Evolutionary conservation across 2,888 invertebrate species (phyloP).

Genomic region (Spodoptera picta): DNA sequence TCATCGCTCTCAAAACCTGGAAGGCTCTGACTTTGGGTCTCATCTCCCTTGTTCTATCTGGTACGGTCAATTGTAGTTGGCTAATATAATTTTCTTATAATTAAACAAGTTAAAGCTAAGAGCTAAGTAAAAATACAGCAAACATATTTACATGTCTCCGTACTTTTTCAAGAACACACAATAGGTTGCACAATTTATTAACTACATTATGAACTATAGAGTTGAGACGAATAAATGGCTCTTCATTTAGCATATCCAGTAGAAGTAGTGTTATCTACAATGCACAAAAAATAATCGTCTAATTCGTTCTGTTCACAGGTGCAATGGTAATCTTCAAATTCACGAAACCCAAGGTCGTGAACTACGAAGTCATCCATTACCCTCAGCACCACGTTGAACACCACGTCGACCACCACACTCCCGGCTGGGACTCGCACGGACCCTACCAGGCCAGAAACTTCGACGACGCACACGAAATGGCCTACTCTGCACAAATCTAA

Average conservation of each 20-base stretch:
- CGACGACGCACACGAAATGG: conserved; percentile 89
- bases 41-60: conserved; percentile 94
- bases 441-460: conserved; percentile 90
- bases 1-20: conserved; percentile 96
- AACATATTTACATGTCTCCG: too few species aligned
- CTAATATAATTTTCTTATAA: too few species aligned
- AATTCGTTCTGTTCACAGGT: conserved; percentile 65
- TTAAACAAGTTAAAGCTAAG: too few species aligned
- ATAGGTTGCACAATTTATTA: too few species aligned
- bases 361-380: conserved; percentile 96
- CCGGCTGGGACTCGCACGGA: conserved; percentile 88
- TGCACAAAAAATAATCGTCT: not conserved
- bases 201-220: not conserved
- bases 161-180: too few species aligned
- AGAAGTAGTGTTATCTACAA: too few species aligned
- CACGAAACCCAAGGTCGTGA: conserved; percentile 95
- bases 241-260: not conserved
- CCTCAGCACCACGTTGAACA: conserved; percentile 92
- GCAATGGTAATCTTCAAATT: conserved; percentile 96
- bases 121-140: not conserved
- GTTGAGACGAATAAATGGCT: not conserved
- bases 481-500: conserved; percentile 88
- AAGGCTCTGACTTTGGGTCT: conserved; percentile 95
- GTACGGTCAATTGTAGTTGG: conserved; percentile 68
- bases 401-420: conserved; percentile 89